Evolutionary conservation across 2,797 vertebrate genomes (phyloP), one percentile per base, ranked within the genome.

Genomic region (Trachurus trachurus): DNA sequence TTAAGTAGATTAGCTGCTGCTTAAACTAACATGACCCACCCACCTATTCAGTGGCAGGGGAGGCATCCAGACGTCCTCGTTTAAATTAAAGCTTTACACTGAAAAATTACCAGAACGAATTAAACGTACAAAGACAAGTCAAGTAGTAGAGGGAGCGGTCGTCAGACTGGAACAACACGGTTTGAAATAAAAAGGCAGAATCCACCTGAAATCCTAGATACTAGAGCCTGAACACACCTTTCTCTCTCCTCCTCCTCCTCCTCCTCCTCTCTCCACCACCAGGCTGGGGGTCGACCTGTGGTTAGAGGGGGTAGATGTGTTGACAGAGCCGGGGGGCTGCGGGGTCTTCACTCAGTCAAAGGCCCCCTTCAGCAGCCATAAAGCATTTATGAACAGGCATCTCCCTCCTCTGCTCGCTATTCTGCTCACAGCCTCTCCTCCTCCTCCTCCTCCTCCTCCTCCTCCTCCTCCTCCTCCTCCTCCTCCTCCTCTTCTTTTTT

Each of bases 301-400:
- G 87, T 78, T 22, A 57, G 71, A 63, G 69, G 72, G 75, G 78
- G 59, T 17, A 21, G 81, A 81, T 62, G 65, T 84, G 83, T 89
- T 82, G 86, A 89, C 86, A 78, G 87, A 70, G 69, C 66, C 47
- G 52, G 45, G 50, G 57, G 34, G 74, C 47, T 17, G 39, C 0
- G 65, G 78, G 78, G 76, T 73, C 65, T 83, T 70, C 64, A 9
- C 75, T 83, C 86, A 83, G 88, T 87, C 87, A 89, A 88, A 87
- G 85, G 80, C 79, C 82, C 65, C 83, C 84, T 89, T 90, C 87
- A 91, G 81, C 77, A 65, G 70, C 87, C 75, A 91, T 92, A 74
- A 90, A 93, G 89, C 83, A 92, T 93, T 93, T 87, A 93, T 91
- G 90, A 90, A 85, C 73, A 54, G 70, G 71, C 86, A 49, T 80